phyloP scores from a whole-genome alignment of 2,888 invertebrate genomes.

The Catonia carolina region DNA sequence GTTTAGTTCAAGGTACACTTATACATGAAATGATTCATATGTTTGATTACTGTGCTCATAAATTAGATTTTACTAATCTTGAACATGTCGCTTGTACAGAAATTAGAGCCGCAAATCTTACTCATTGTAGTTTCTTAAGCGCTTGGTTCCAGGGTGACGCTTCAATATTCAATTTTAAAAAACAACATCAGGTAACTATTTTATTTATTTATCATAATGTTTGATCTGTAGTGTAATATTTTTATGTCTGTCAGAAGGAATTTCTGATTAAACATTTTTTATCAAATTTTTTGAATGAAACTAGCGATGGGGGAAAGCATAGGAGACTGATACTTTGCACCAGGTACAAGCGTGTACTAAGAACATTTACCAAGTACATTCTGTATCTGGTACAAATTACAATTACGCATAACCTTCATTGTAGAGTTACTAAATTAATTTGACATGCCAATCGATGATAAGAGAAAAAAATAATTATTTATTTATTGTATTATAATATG shows the following conservation, averaged over 20 bases:
- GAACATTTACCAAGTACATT: too few relatives aligned
- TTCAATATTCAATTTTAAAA: constrained; percentile 60
- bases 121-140: constrained; percentile 83
- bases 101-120: constrained; percentile 87
- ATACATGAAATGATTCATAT: constrained; percentile 94
- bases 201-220: too few relatives aligned
- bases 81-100: constrained; percentile 94
- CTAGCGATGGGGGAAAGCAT: too few relatives aligned
- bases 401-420: too few relatives aligned
- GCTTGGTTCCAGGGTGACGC: constrained; percentile 73
- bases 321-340: too few relatives aligned
- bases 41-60: constrained; percentile 88
- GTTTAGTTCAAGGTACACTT: constrained; percentile 70
- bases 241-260: background rate
- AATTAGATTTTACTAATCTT: constrained; percentile 80
- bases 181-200: constrained; percentile 74
- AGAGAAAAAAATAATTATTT: too few relatives aligned
- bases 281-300: background rate
- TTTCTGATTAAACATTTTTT: constrained; percentile 6
- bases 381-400: too few relatives aligned
- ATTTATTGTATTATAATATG: too few relatives aligned
- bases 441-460: too few relatives aligned
- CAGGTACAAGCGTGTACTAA: too few relatives aligned
- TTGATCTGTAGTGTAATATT: background rate
- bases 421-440: too few relatives aligned